phyloP scores from a whole-genome alignment of 2,797 vertebrate genomes.

The Argya squamiceps region DNA sequence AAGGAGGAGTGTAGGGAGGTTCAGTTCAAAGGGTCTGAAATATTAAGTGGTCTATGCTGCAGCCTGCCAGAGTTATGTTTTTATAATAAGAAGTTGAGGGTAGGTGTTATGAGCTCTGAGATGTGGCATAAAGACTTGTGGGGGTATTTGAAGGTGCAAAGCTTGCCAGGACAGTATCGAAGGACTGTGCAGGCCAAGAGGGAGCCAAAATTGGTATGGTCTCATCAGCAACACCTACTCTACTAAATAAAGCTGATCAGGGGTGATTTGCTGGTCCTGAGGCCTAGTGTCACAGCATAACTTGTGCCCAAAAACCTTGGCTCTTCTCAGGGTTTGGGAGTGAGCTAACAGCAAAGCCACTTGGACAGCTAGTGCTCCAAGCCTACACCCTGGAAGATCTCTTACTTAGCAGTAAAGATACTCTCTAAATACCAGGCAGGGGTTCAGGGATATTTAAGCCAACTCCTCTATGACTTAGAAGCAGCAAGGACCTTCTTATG shows the following conservation, averaged over 20 bases:
- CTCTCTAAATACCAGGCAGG: background rate
- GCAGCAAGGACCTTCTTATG: background rate
- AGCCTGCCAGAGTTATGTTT: slow-evolving; percentile 49
- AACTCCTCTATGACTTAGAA: background rate
- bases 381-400: background rate
- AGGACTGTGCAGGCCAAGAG: background rate
- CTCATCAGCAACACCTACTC: slow-evolving; percentile 35
- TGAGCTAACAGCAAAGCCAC: background rate
- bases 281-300: background rate
- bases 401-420: background rate
- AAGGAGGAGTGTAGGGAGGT: background rate
- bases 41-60: background rate
- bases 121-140: slow-evolving; percentile 22
- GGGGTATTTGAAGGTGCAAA: slow-evolving; percentile 29
- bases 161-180: background rate
- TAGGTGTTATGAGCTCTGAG: slow-evolving; percentile 19
- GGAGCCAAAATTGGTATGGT: background rate
- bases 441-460: background rate
- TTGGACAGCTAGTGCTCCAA: background rate
- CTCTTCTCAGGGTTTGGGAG: background rate
- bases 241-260: background rate
- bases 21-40: slow-evolving; percentile 31
- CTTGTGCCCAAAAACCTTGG: background rate
- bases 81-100: background rate
- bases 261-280: background rate